Evolutionary conservation across 2,797 vertebrate genomes (phyloP), one percentile per base, ranked within the genome.

Genomic region (Sebastes kiyomatsui): DNA sequence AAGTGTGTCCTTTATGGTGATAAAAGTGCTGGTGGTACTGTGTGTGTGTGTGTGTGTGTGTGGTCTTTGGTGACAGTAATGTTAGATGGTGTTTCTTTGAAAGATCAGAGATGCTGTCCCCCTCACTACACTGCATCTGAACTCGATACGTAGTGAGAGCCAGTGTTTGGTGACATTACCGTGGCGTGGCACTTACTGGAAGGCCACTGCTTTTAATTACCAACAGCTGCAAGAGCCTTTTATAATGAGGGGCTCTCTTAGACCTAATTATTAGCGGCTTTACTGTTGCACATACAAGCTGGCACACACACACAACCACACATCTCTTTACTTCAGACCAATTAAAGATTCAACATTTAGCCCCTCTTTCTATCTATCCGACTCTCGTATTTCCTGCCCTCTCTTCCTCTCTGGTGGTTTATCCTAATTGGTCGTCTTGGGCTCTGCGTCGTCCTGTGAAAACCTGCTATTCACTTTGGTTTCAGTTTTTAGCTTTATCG

Each of bases 301-400:
- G 42, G 35, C 71, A 42, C 69, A 69, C 77, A 80, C 80, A 81
- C 69, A 54, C 54, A 67, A 13, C 23, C 76, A 72, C 85, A 89
- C 77, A 78, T 76, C 75, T 72, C 77, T 75, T 62, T 72, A 65
- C 88, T 87, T 91, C 84, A 86, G 72, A 80, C 92, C 90, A 92
- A 94, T 93, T 93, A 92, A 72, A 70, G 84, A 81, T 84, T 88
- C 73, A 83, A 75, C 83, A 87, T 87, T 91, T 87, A 84, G 69
- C 62, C 65, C 54, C 28, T 72, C 27, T 78, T 73, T 80, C 88
- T 75, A 16, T 78, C 72, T 46, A 33, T 42, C 70, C 2, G 28
- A 69, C 75, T 80, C 72, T 71, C 70, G 20, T 67, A 76, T 58
- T 80, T 82, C 77, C 72, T 65, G 72, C 70, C 66, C 33, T 49